Evolutionary conservation across 2,113 vertebrate species (phyloP).

Genomic region (Larimichthys polyactis): DNA sequence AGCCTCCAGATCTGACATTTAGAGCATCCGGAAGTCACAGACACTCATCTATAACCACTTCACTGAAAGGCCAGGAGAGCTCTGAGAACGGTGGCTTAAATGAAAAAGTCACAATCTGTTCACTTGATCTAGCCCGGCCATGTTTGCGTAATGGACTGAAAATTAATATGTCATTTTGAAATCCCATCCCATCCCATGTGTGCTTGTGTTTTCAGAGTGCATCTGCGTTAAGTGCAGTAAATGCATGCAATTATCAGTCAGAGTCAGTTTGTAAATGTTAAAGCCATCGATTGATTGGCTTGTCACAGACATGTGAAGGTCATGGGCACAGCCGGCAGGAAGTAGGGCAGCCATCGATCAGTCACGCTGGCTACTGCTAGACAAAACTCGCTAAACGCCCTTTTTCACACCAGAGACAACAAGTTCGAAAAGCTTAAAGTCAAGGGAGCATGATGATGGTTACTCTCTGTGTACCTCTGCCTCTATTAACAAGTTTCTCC

Average conservation of each 20-base stretch:
- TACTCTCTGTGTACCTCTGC: not conserved
- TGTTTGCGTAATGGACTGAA: conserved; percentile 17
- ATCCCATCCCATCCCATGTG: not conserved
- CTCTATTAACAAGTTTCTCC: not conserved
- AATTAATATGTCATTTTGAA: not conserved
- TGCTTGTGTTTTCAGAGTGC: conserved; percentile 1
- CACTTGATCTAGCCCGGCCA: conserved; percentile 19
- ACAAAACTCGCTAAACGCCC: conserved; percentile 14
- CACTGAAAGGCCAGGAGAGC: conserved; percentile 53
- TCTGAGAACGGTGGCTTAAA: conserved; percentile 6
- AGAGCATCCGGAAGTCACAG: conserved; percentile 48
- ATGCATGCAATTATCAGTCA: not conserved
- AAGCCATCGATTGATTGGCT: conserved; percentile 58
- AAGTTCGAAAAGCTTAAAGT: conserved; percentile 13
- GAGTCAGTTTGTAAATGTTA: conserved; percentile 39
- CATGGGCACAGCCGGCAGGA: conserved; percentile 61
- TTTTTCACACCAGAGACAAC: conserved; percentile 25
- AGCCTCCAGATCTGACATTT: conserved; percentile 75
- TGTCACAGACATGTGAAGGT: conserved; percentile 72
- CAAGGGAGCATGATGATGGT: not conserved
- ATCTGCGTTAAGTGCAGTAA: conserved; percentile 1
- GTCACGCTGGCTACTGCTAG: conserved; percentile 37
- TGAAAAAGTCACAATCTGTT: conserved; percentile 26
- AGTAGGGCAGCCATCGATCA: conserved; percentile 73
- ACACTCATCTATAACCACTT: conserved; percentile 40